Evolutionary conservation across 2,797 vertebrate genomes (phyloP), one percentile per base, ranked within the genome.

Genomic region (Brachymystax lenok): DNA sequence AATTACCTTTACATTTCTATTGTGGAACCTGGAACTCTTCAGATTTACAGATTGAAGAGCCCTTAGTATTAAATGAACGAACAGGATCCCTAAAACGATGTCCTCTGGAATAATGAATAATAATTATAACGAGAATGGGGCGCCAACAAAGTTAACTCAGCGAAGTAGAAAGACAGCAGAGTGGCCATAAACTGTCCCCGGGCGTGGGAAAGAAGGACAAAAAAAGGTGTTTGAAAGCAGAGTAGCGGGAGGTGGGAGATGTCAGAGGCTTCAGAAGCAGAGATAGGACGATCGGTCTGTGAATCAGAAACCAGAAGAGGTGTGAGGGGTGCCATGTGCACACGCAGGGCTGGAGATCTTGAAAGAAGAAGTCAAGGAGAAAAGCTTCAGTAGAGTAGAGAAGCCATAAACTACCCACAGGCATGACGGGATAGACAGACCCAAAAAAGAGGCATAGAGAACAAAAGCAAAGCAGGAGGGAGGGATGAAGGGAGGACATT

Each of bases 51-150:
- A 46, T 46, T 46, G 10, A 46, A 46, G 40, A 46, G 40, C 12
- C 40, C 30, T 70, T 28, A 24, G 4, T 17, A 69, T 17, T 68
- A 40, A 76, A 76, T 59, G 12, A 17, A 63, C 8, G 1, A 71
- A 56, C 51, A n/a, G 54, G 51, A 79, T 74, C 51, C 70, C 4
- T 78, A 46, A 50, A 78, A 51, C 13, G 67, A 79, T 79, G 71
- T 19, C 35, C 14, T 21, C 52, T 54, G 52, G 33, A 54, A 54
- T 54, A 61, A 24, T 35, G 50, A 73, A 79, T 64, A 83, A 35
- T 69, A 19, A 1, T 69, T 66, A 85, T 81, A 71, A 74, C 0
- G 35, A 75, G 28, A 51, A 71, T 24, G 27, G 3, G 51, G 17
- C 28, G 16, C 74, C 76, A 14, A 70, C n/a, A 61, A 7, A 19